phyloP scores from a whole-genome alignment of 2,888 invertebrate genomes.

The Acleris sparsana region DNA sequence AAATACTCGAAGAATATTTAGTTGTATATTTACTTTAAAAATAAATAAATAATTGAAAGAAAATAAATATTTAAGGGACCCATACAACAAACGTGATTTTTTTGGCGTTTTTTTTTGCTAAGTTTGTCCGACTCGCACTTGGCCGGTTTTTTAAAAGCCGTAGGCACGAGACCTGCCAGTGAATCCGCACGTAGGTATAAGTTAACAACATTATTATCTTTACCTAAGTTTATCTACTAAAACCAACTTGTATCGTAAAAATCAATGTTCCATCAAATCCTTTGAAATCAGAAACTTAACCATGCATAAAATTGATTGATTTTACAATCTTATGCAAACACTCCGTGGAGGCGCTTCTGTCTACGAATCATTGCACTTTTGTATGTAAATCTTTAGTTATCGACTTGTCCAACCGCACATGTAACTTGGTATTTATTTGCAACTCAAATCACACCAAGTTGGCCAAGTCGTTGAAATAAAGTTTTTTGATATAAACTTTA shows the following conservation, averaged over 20 bases:
- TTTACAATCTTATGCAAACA: slow-evolving; percentile 8
- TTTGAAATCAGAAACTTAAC: slow-evolving; percentile 19
- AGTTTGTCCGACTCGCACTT: no score
- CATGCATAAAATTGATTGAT: slow-evolving; percentile 12
- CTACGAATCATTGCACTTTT: background rate
- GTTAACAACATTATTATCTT: background rate
- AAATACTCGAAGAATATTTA: no score
- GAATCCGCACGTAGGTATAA: no score
- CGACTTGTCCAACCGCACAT: background rate
- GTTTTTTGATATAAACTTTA: slow-evolving; percentile 1
- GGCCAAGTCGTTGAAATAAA: slow-evolving; percentile 6
- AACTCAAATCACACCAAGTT: slow-evolving; percentile 1
- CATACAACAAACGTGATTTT: no score
- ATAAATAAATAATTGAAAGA: no score
- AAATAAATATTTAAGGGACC: no score
- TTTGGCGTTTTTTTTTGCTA: no score
- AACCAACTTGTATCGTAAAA: slow-evolving; percentile 17
- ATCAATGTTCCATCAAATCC: slow-evolving; percentile 25
- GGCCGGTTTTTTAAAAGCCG: no score
- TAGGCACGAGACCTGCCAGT: no score
- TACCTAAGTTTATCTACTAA: background rate
- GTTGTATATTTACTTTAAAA: no score
- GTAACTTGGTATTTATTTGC: slow-evolving; percentile 12
- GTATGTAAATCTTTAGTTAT: background rate
- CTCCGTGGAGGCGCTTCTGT: slow-evolving; percentile 1